phyloP scores from a whole-genome alignment of 2,113 vertebrate species.

The Semnornis frantzii region DNA sequence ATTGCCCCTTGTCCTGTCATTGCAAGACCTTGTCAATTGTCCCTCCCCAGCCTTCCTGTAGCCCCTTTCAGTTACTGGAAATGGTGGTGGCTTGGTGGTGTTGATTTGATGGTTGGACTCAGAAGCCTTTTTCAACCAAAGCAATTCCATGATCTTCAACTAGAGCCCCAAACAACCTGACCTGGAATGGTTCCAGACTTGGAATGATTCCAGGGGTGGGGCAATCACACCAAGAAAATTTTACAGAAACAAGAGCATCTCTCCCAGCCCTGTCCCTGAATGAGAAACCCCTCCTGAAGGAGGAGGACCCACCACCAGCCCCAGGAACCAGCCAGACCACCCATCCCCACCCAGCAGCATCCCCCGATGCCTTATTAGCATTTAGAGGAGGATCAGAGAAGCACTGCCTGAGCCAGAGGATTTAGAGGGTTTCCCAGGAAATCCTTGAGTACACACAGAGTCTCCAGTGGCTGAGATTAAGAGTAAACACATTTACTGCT shows the following conservation, averaged over 20 bases:
- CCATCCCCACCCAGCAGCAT: not conserved
- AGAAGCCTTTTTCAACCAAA: too few species aligned
- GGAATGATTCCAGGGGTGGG: not conserved
- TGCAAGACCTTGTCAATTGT: too few species aligned
- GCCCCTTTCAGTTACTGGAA: too few species aligned
- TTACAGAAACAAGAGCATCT: rapidly evolving
- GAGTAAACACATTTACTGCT: not conserved
- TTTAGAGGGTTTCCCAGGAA: conserved; percentile 23
- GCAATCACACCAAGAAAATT: not conserved
- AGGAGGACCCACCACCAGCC: not conserved
- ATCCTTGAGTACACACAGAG: not conserved
- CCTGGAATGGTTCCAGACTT: not conserved
- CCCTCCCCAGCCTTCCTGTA: too few species aligned
- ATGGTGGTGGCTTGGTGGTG: too few species aligned
- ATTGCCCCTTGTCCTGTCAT: too few species aligned
- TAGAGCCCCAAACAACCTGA: not conserved
- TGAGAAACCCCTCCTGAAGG: not conserved
- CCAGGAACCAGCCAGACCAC: not conserved
- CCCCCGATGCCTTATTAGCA: not conserved
- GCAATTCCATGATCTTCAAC: not conserved
- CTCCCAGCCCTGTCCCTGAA: not conserved
- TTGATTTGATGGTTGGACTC: too few species aligned
- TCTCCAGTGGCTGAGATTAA: not conserved
- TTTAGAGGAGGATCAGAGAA: not conserved
- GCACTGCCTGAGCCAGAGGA: not conserved